A percentile compares a stretch with the other conserved stretches of the same genome.
phyloP scores from a whole-genome alignment of 92 coral and sea anemone species.

The Paragorgia papillata region DNA sequence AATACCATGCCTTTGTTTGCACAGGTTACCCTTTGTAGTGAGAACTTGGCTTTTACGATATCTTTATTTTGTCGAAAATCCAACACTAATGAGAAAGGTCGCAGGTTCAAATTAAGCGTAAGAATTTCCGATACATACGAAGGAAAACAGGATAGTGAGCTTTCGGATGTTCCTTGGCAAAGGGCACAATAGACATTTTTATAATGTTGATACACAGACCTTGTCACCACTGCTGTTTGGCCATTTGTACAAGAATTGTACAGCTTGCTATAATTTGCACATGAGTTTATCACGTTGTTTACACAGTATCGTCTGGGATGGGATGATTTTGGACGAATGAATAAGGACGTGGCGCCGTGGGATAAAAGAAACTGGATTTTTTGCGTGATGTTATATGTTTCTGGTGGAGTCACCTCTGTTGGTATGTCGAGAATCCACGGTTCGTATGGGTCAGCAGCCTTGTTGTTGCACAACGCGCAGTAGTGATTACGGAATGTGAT shows the following conservation, averaged over 20 bases:
- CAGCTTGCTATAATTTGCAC: not conserved
- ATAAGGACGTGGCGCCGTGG: not conserved
- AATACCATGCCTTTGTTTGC: constrained; percentile 12
- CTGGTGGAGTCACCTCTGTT: constrained; percentile 16
- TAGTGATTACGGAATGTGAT: constrained; percentile 42
- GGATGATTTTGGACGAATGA: not conserved
- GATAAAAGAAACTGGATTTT: constrained; percentile 3
- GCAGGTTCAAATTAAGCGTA: not conserved
- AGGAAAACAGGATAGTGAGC: constrained; percentile 31
- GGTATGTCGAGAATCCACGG: constrained; percentile 25
- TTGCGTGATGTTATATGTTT: constrained; percentile 24
- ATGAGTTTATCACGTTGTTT: constrained; percentile 1
- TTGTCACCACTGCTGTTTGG: not conserved
- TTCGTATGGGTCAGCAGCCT: not conserved
- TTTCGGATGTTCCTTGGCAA: not conserved
- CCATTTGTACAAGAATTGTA: constrained; percentile 6
- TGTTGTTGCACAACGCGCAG: constrained; percentile 52
- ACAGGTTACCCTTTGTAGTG: not conserved
- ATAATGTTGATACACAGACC: not conserved
- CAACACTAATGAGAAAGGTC: constrained; percentile 14
- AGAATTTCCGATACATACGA: not conserved
- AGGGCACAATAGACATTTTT: constrained; percentile 16
- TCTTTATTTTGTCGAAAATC: not conserved
- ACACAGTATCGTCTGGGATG: constrained; percentile 36
- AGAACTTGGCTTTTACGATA: not conserved